These are phyloP conservation scores for Plagiodera versicolora DNA, from an alignment of 2,888 invertebrate genomes.

Conservation along the genomic window DNA sequence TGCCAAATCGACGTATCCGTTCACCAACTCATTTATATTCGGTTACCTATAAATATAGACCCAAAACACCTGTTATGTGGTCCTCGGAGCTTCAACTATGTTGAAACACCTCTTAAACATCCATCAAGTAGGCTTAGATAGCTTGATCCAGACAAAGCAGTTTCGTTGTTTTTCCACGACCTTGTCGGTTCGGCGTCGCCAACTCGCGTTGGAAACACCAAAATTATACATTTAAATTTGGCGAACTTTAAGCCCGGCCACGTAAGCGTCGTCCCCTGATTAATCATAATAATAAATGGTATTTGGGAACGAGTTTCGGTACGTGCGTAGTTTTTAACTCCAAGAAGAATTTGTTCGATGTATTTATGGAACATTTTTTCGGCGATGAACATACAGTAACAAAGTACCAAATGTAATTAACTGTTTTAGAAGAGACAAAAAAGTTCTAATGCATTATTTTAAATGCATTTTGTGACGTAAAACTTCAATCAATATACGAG, in stretches of 20 bases:
- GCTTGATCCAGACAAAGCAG: conserved; percentile 1
- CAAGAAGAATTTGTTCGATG: neutral
- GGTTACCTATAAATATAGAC: neutral
- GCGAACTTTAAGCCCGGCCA: conserved; percentile 26
- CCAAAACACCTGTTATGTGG: neutral
- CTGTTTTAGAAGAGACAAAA: too few species aligned
- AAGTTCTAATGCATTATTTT: too few species aligned
- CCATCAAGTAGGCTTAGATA: neutral
- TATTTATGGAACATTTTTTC: neutral
- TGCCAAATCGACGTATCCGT: neutral
- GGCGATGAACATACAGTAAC: neutral
- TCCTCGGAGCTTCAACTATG: neutral
- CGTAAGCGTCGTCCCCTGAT: conserved; percentile 26
- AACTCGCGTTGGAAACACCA: neutral
- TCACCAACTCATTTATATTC: neutral
- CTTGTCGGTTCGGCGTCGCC: neutral
- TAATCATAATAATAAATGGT: conserved; percentile 26
- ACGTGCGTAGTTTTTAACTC: neutral
- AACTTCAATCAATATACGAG: too few species aligned
- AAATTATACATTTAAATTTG: conserved; percentile 20
- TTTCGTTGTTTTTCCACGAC: neutral
- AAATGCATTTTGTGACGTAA: too few species aligned
- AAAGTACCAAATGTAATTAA: too few species aligned
- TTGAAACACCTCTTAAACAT: neutral
- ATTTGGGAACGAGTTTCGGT: conserved; percentile 9